phyloP scores from a whole-genome alignment of 2,113 vertebrate genomes.

The Ammodytes dubius region DNA sequence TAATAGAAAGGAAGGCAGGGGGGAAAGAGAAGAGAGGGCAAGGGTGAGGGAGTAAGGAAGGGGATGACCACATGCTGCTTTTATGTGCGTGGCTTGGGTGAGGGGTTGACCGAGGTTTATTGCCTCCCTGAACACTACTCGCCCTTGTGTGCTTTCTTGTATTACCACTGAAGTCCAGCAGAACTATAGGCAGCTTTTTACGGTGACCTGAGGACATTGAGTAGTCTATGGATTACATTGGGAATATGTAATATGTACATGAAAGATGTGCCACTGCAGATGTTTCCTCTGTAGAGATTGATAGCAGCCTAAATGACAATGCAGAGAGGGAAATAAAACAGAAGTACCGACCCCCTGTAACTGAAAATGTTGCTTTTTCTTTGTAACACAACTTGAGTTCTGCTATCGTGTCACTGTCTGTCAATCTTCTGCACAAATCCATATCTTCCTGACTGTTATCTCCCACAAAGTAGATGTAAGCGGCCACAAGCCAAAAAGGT shows the following conservation, averaged over 20 bases:
- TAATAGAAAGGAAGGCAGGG: background rate
- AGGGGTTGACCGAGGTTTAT: slow-evolving; percentile 70
- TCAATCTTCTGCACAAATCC: slow-evolving; percentile 11
- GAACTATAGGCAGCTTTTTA: slow-evolving; percentile 7
- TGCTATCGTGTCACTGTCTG: background rate
- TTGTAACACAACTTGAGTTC: background rate
- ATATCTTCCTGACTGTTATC: slow-evolving; percentile 2
- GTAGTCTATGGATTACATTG: background rate
- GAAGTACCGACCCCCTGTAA: background rate
- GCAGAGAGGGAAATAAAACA: no score
- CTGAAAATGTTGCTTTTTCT: background rate
- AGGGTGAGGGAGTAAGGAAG: slow-evolving; percentile 22
- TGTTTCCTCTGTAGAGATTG: background rate
- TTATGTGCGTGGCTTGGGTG: slow-evolving; percentile 31
- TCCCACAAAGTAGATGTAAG: background rate
- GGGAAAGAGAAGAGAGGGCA: slow-evolving; percentile 15
- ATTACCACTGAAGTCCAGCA: slow-evolving; percentile 37
- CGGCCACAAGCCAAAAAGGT: no score
- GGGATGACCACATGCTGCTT: slow-evolving; percentile 38
- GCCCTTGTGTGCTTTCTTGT: slow-evolving; percentile 21
- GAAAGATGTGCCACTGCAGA: background rate
- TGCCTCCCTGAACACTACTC: slow-evolving; percentile 45
- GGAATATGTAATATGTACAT: slow-evolving; percentile 18
- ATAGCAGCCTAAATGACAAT: background rate
- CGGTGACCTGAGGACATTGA: slow-evolving; percentile 23